These are phyloP conservation scores for Morone saxatilis DNA, from an alignment of 2,113 vertebrate species.

Conservation along the genomic window DNA sequence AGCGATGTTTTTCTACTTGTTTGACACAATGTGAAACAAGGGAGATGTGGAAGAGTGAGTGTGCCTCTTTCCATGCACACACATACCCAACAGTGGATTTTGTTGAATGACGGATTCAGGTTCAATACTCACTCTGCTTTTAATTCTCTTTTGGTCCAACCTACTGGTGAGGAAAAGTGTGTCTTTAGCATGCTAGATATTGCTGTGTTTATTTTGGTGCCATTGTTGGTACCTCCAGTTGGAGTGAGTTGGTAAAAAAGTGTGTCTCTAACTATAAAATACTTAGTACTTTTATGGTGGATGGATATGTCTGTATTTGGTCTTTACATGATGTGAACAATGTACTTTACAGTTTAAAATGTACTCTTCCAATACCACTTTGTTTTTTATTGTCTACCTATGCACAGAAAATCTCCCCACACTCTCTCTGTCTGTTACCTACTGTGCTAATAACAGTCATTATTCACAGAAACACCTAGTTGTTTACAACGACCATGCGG, in stretches of 20 bases:
- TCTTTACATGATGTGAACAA: neutral
- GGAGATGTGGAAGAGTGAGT: no score
- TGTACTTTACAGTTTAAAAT: neutral
- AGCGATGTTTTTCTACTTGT: no score
- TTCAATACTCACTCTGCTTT: neutral
- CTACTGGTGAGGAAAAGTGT: neutral
- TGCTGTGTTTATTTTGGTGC: neutral
- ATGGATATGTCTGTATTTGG: neutral
- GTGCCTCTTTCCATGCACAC: no score
- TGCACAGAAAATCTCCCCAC: slow-evolving; percentile 4
- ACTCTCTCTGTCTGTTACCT: neutral
- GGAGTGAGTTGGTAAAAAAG: neutral
- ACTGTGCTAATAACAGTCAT: slow-evolving; percentile 28
- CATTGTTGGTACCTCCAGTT: neutral
- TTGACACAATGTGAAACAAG: no score
- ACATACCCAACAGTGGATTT: no score
- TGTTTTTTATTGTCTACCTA: neutral
- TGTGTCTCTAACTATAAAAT: no score
- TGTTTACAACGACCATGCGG: slow-evolving; percentile 41
- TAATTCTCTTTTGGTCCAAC: neutral
- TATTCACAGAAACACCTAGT: slow-evolving; percentile 37
- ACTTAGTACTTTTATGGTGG: neutral
- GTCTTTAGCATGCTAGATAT: neutral
- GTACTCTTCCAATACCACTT: neutral
- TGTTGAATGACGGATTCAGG: neutral